Evolutionary conservation across 23 tunicate genomes (phyloP), one percentile per base, ranked within the genome.

Genomic region (Ascidia mentula): DNA sequence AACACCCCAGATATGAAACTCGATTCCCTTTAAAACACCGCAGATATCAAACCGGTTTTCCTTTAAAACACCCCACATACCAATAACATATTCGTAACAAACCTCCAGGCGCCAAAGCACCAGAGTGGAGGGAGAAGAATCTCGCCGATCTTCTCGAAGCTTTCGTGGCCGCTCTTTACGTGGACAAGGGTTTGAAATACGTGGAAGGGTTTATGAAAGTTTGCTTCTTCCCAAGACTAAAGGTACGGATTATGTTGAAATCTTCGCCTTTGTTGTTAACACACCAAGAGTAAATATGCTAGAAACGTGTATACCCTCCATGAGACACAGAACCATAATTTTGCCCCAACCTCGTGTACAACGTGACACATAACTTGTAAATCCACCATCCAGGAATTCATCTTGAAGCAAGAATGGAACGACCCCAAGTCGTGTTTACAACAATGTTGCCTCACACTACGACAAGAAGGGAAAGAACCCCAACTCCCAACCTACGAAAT

Each of bases 391-490:
- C 70, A 88, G 86, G 96, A 95, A 72, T 95, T 95, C 73, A 95
- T 95, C 59, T 85, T 87, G 59, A 82, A 76, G 18, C 99, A 95
- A 86, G 96, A 86, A 73, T 95, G 99, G 99, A 95, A 95, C 69
- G 99, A 95, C 77, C 99, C 99, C 8, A 95, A 95, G 75, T 89
- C 96, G 8, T 95, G 99, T 77, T 46, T 95, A 69, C 99, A 95
- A 69, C 99, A 95, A 77, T 95, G 99, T 37, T 95, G 99, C 59
- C 90, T 95, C 32, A 95, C 99, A 6, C 77, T 95, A 31, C 61
- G 99, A 31, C 96, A 86, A 59, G 99, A 95, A 79, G 99, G 95
- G 6, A 83, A 86, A 69, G 91, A 90, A 74, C 96, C 99, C 0
- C 90, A 95, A 45, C 82, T 95, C 8, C 99, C 99, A 45, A 83